Base-by-base conservation (phyloP, 2,888 invertebrate genomes). In the Endomychus coccineus region DNA sequence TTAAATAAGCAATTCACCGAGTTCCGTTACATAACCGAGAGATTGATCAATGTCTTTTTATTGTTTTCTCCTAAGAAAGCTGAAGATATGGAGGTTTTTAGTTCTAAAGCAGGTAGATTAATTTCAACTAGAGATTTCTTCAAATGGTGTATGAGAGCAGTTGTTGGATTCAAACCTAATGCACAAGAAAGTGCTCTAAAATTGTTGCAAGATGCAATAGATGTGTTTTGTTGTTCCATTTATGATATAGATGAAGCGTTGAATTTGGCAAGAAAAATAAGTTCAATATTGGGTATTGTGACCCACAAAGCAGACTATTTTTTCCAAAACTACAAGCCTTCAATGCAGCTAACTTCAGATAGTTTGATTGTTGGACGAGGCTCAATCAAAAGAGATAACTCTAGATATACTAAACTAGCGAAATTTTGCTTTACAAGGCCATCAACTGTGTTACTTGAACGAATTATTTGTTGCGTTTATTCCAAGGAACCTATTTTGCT, bases 401-500 rank as follows among this genome's bases (percentile, higher is more conserved):
- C 41, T 32, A 14, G 29, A 11, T 36, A 22, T 21, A 15, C 42
- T 15, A 55, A 53, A 42, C 44, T 47, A 15, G 49, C 58, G 0
- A 80, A 77, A 14, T 91, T 86, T 66, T 89, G 86, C 0, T 86
- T 87, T 54, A 94, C 92, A 0, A 74, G 85, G 19, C 80, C 83
- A 36, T 79, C 90, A 0, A 76, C 83, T 1, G 80, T 82, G 56
- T 71, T 94, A 28, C 66, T 98, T 23, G 98, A 99, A 67, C 76
- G 84, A 14, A 80, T 98, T 32, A 81, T 89, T 12, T 84, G 85
- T 42, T 88, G 90, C 56, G 78, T 96, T 0, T 70, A 70, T 1
- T 75, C 83, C 31, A 78, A 78, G 30, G 97, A 98, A 60, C 91
- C 97, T 0, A 87, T 96, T 1, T 68, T 98, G 3, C 69, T 98